A percentile compares a stretch with the other conserved stretches of the same genome.
phyloP scores from a whole-genome alignment of 1,140 invertebrate genomes.

The Drosophila yakuba region DNA sequence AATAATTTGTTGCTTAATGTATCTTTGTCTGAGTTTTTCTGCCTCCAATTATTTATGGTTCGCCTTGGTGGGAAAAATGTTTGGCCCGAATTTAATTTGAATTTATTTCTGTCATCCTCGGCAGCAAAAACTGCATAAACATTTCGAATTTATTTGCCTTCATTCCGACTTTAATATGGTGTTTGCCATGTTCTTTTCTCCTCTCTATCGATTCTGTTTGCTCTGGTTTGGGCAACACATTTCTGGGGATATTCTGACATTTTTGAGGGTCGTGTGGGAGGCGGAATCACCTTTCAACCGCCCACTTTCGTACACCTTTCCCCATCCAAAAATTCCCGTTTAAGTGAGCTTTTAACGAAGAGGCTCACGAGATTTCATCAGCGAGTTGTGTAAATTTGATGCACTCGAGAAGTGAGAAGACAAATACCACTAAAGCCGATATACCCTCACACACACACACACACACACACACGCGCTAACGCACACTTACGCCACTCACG shows the following conservation, averaged over 20 bases:
- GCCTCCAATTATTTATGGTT: slow-evolving; percentile 34
- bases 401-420: slow-evolving; percentile 58
- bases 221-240: slow-evolving; percentile 31
- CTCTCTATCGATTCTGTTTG: slow-evolving; percentile 18
- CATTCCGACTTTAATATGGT: slow-evolving; percentile 34
- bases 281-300: slow-evolving; percentile 10
- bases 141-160: slow-evolving; percentile 64
- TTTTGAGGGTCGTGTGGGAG: slow-evolving; percentile 22
- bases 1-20: slow-evolving; percentile 29
- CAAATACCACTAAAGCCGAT: slow-evolving; percentile 11
- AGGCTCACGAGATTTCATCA: slow-evolving; percentile 74
- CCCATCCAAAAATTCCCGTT: not conserved
- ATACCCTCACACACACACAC: slow-evolving; percentile 3
- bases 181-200: slow-evolving; percentile 19
- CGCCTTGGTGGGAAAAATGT: slow-evolving; percentile 13
- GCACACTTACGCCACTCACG: slow-evolving; percentile 11
- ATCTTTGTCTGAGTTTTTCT: slow-evolving; percentile 11
- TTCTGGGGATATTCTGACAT: slow-evolving; percentile 22
- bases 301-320: not conserved
- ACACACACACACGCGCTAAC: slow-evolving; percentile 10
- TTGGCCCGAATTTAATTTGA: slow-evolving; percentile 47
- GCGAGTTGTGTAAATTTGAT: slow-evolving; percentile 72
- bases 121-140: slow-evolving; percentile 55
- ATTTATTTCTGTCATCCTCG: slow-evolving; percentile 62
- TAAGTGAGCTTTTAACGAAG: slow-evolving; percentile 44